Evolutionary conservation across 2,888 invertebrate species (phyloP), one percentile per base, ranked within the genome.

Genomic region (Epistrophe grossulariae): DNA sequence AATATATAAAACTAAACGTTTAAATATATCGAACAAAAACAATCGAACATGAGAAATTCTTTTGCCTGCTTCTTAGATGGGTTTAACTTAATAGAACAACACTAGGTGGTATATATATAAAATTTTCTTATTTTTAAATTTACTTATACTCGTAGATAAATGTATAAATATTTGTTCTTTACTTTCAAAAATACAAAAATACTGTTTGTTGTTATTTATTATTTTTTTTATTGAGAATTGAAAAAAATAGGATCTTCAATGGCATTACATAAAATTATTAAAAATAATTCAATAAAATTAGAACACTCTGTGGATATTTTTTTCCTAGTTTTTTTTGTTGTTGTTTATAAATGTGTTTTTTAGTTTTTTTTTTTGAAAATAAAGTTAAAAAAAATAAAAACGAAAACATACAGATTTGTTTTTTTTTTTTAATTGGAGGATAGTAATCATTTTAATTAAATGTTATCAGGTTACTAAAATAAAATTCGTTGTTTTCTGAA

Each of bases 81-180:
- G 45, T 19, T 74, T 71, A 83, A 84, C 79, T 74, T 70, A 84
- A 79, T 79, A 74, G 84, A 84, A 84, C 84, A 84, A 71, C 84
- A 84, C 79, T 84, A 84, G 84, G 84, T 84, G 84, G 84, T 74
- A 79, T 71, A 48, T 79, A 31, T 35, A 68, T 79, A 60, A 59
- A 66, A 19, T 59, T 70, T 55, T 9, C 40, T 73, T 68, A 59
- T 35, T 31, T 57, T 35, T 45, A 59, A 72, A n/a, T 66, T 73
- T 55, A 11, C 38, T 71, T 59, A 35, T 55, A 11, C 5, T 50
- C 50, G 10, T 50, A 50, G 17, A 50, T 50, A 50, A 50, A 50
- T 3, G 17, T 19, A 19, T 50, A 50, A 10, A 50, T 50, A 50
- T 50, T 50, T 24, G 66, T 50, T 24, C 70, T 50, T 40, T 50